These are phyloP conservation scores for Brassicogethes aeneus DNA, from an alignment of 2,888 invertebrate genomes.

Conservation along the genomic window DNA sequence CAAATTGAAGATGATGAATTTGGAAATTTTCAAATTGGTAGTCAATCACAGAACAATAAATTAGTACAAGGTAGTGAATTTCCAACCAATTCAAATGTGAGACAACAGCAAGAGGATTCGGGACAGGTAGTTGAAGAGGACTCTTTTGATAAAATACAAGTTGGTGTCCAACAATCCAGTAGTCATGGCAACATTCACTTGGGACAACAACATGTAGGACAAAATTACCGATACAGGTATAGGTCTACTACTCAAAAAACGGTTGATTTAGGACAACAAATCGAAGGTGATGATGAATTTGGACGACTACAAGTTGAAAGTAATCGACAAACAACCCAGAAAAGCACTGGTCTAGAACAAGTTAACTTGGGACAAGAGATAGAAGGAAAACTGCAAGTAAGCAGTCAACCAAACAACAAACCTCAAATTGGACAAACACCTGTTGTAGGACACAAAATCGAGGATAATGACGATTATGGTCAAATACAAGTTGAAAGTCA, in stretches of 20 bases:
- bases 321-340: background rate
- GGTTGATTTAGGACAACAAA: constrained; percentile 17
- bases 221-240: too few relatives aligned
- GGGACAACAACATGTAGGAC: background rate
- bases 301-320: background rate
- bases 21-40: constrained; percentile 13
- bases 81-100: too few relatives aligned
- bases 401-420: constrained; percentile 4
- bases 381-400: constrained; percentile 4
- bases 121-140: constrained; percentile 9
- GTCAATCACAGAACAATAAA: constrained; percentile 8
- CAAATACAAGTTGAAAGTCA: constrained; percentile 13
- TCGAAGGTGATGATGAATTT: constrained; percentile 9
- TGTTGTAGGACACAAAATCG: constrained; percentile 20
- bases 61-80: too few relatives aligned
- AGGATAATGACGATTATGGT: constrained; percentile 9
- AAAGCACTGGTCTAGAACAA: background rate
- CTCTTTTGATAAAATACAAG: constrained; percentile 3
- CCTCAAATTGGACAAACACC: constrained; percentile 17
- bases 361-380: constrained; percentile 1
- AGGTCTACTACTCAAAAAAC: too few relatives aligned
- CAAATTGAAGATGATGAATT: constrained; percentile 8
- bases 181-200: too few relatives aligned
- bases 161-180: constrained; percentile 7
- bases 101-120: constrained; percentile 5